Conservation (phyloP, 2,888 invertebrate species). For the Podabrus alpinus region DNA sequence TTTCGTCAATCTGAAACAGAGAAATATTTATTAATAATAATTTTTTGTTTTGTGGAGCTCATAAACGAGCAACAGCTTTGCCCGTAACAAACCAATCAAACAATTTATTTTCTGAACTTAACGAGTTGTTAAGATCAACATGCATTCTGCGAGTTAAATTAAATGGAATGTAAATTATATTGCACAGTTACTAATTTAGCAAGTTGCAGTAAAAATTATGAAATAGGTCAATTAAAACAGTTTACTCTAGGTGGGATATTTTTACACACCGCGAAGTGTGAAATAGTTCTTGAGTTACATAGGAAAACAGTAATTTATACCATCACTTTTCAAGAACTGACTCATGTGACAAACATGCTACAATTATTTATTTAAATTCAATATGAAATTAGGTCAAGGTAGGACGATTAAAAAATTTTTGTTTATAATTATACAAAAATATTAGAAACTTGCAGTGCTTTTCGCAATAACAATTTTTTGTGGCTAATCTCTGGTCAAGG, state of each 20-base stretch:
- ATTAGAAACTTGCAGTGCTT: no score
- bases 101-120: no score
- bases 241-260: background rate
- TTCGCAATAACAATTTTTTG: no score
- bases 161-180: background rate
- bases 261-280: background rate
- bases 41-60: no score
- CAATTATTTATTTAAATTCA: background rate
- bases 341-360: background rate
- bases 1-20: background rate
- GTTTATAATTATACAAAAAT: background rate
- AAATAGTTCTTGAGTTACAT: background rate
- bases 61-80: no score
- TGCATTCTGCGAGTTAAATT: background rate
- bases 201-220: background rate
- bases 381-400: background rate
- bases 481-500: no score
- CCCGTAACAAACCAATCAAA: no score
- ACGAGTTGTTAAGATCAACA: no score
- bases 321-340: background rate
- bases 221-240: background rate
- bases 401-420: background rate
- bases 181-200: background rate
- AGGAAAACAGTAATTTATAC: background rate
- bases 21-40: background rate